Conservation (phyloP, 1,140 invertebrate genomes). For the Halotydeus destructor region DNA sequence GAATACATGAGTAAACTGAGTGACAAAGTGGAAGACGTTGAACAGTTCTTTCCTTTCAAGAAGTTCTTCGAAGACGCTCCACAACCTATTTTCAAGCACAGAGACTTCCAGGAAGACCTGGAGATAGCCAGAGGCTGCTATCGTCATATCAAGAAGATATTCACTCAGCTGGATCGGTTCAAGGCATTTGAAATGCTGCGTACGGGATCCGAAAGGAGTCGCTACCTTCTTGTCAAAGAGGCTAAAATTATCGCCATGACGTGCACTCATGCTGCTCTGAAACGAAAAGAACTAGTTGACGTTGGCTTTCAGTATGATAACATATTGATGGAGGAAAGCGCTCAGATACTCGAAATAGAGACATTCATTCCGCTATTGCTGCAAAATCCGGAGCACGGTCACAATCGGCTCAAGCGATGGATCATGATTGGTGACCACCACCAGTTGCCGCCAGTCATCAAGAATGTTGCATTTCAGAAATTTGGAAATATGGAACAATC, state of each 20-base stretch:
- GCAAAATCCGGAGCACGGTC: slow-evolving; percentile 90
- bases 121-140: slow-evolving; percentile 83
- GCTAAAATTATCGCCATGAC: slow-evolving; percentile 99
- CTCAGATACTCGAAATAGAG: slow-evolving; percentile 97
- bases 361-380: slow-evolving; percentile 94
- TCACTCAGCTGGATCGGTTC: slow-evolving; percentile 92
- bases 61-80: slow-evolving; percentile 79
- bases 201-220: slow-evolving; percentile 79
- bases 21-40: slow-evolving; percentile 22
- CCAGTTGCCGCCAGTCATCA: slow-evolving; percentile 95
- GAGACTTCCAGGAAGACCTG: slow-evolving; percentile 61
- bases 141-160: slow-evolving; percentile 83
- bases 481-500: slow-evolving; percentile 99
- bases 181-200: slow-evolving; percentile 75
- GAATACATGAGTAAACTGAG: slow-evolving; percentile 43
- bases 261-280: slow-evolving; percentile 95
- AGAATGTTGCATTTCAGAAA: slow-evolving; percentile 99
- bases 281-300: slow-evolving; percentile 83
- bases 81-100: slow-evolving; percentile 67
- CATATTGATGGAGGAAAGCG: slow-evolving; percentile 97
- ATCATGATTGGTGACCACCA: slow-evolving; percentile 99
- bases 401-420: slow-evolving; percentile 90
- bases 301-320: slow-evolving; percentile 95
- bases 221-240: slow-evolving; percentile 92
- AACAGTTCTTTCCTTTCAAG: slow-evolving; percentile 70